Evolutionary conservation across 2,888 invertebrate species (phyloP), one percentile per base, ranked within the genome.

Genomic region (Ophion ventricosus): DNA sequence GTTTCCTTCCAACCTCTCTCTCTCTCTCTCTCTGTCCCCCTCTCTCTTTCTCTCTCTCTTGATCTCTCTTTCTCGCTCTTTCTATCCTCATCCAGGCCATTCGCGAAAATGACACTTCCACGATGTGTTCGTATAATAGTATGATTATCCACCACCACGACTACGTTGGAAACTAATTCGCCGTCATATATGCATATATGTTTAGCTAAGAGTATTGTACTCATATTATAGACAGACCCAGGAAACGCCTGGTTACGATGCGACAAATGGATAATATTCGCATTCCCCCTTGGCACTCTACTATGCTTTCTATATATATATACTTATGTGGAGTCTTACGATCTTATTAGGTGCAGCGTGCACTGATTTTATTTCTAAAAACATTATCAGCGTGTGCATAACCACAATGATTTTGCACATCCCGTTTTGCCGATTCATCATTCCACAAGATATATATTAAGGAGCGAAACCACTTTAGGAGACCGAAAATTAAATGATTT

Each of bases 191-290:
- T 43, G 23, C 23, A 61, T 69, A 56, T 14, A 56, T 8, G 26
- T 17, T 40, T n/a, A 1, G 17, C n/a, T 26, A 63, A 10, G 10
- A 57, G 43, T 66, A 23, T 29, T 20, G 54, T 40, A 35, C 40
- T 43, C 25, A 57, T 43, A 70, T 29, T 20, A 35, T 29, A 70
- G 66, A 64, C 70, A 63, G 80, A 82, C 85, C 79, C 86, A 82
- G 86, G 86, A 86, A 86, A 86, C 80, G 82, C 67, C 81, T 78
- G 84, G 85, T 85, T 86, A 84, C 82, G 83, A 70, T 77, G 70
- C 82, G 86, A 83, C 85, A 86, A 86, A 85, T 86, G 86, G 84
- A 86, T 86, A 86, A 86, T 86, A 86, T 86, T 85, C 80, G 76
- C 80, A 80, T 82, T 83, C 70, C 74, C 69, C 29, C 73, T 80